Conservation (phyloP, 2,888 invertebrate genomes). For the Drosophila anomalata region DNA sequence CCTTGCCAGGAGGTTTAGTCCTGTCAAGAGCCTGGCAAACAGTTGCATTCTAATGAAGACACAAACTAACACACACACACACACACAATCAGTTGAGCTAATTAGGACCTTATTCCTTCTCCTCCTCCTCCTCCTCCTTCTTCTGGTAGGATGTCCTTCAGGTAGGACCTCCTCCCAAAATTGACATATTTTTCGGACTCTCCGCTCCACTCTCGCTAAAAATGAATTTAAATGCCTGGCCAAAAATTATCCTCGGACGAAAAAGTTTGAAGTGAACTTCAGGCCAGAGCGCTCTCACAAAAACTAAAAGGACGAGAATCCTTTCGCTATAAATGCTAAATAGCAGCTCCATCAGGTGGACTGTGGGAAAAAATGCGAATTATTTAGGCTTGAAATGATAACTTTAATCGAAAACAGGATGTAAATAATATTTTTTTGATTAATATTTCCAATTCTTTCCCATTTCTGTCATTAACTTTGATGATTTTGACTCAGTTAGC, state of each 20-base stretch:
- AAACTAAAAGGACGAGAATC: neutral
- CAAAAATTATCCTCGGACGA: conserved; percentile 29
- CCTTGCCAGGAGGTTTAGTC: conserved; percentile 17
- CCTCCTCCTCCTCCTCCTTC: conserved; percentile 4
- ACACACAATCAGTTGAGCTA: conserved; percentile 33
- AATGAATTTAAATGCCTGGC: conserved; percentile 40
- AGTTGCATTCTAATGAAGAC: conserved; percentile 71
- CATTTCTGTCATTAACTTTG: conserved; percentile 4
- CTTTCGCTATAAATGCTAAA: neutral
- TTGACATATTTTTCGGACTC: neutral
- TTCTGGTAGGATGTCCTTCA: neutral
- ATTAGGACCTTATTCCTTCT: conserved; percentile 44
- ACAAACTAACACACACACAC: conserved; percentile 19
- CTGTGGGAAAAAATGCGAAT: too few species aligned
- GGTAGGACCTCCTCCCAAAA: conserved; percentile 1
- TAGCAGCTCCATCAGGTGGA: neutral
- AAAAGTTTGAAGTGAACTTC: conserved; percentile 39
- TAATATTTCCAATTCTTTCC: neutral
- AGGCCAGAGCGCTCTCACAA: conserved; percentile 1
- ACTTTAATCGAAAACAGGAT: neutral
- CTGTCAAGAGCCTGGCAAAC: conserved; percentile 48
- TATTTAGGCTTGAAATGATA: too few species aligned
- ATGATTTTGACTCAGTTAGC: neutral
- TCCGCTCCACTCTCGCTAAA: conserved; percentile 16
- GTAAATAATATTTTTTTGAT: neutral